Evolutionary conservation across 2,113 vertebrate species (phyloP), one percentile per base, ranked within the genome.

Genomic region (Actenoides lindsayi): DNA sequence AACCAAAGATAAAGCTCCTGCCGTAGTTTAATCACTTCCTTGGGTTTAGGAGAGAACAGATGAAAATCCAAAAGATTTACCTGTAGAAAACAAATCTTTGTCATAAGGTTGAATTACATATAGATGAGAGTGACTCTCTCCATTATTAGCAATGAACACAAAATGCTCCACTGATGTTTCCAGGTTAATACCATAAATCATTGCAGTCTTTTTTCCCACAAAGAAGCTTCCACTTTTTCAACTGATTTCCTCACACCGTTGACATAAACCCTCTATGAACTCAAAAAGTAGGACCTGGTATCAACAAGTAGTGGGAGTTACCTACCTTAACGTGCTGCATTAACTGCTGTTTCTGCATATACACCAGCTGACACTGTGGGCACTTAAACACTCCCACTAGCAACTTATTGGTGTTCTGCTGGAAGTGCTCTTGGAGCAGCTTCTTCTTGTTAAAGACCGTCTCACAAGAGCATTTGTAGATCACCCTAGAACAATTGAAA

Each of bases 391-490:
- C 98, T 75, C 98, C 98, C 31, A 98, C 98, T 63, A 99, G 96
- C 31, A 98, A 93, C 94, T 98, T 98, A 93, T 91, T 98, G 97
- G 97, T 97, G n/a, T 99, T 98, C 96, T 99, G 98, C 90, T 99
- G 98, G 93, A 99, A 99, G 97, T 99, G 99, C 87, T 99, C 99
- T 89, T 99, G 98, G 27, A 99, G 97, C 75, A 99, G 98, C 94
- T 98, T 98, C 95, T 99, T 99, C 97, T 99, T 99, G 97, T 99
- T 99, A 97, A 99, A 99, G 89, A 99, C 97, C 0, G 98, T 99
- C 97, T 99, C 99, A 15, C 99, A 99, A 48, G 99, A 99, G 91
- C 99, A 99, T 98, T 99, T 99, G 95, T 99, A 99, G 96, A 99
- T 99, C 96, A 99, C 97, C 97, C 99, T 99, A 97, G 44, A 98